Conservation (phyloP, 2,888 invertebrate species). For the Melipona bicolor region DNA sequence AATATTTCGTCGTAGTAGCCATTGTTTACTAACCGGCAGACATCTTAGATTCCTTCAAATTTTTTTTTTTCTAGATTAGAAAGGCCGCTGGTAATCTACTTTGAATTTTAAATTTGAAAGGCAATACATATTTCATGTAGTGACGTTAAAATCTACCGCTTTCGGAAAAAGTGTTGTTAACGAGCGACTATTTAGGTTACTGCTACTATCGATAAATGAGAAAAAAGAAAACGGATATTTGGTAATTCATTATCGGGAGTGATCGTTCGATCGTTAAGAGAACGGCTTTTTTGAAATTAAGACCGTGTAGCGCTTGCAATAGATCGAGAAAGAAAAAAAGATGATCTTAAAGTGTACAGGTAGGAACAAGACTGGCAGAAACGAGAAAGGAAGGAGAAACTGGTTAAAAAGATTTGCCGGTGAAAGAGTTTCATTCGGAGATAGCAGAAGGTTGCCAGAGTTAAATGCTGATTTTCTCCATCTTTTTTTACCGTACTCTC, state of each 20-base stretch:
- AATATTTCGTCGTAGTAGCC: background rate
- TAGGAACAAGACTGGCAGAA: background rate
- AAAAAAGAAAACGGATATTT: too few relatives aligned
- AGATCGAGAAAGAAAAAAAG: background rate
- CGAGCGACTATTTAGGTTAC: background rate
- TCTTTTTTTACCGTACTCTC: conserved; percentile 29
- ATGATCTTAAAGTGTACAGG: background rate
- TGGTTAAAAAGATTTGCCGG: conserved; percentile 22
- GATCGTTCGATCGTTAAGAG: background rate
- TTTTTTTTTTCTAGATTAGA: background rate
- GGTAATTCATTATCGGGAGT: background rate
- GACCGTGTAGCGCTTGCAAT: background rate
- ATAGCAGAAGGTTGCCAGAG: conserved; percentile 43
- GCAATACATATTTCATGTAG: background rate
- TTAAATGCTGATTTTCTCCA: conserved; percentile 47
- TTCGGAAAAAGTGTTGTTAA: background rate
- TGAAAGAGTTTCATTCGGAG: conserved; percentile 42
- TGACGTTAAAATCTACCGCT: background rate
- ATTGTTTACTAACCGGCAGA: background rate
- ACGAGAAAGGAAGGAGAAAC: conserved; percentile 1
- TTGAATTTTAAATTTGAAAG: background rate
- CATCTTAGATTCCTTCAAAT: background rate
- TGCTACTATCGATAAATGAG: background rate
- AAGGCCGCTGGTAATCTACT: background rate
- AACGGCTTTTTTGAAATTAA: too few relatives aligned